Percentiles rank a stretch among this genome's conserved stretches.
These are phyloP conservation scores for Psittacula echo DNA, from an alignment of 2,797 vertebrate genomes.

Conservation along the genomic window DNA sequence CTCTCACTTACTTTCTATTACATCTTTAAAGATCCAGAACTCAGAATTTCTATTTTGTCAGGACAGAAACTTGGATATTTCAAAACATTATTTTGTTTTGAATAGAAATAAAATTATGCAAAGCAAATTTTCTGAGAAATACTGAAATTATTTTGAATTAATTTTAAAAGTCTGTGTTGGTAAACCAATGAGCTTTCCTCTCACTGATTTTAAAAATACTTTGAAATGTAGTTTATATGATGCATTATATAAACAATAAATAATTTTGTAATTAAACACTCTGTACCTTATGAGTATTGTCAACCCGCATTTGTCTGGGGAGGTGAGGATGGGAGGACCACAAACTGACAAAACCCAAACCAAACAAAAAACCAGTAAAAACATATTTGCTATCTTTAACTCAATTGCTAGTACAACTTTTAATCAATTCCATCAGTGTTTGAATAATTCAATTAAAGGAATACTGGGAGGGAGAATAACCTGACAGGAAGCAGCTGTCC, in stretches of 20 bases:
- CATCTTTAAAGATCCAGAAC: background rate
- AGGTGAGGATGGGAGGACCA: rapidly evolving
- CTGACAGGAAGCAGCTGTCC: background rate
- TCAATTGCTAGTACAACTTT: background rate
- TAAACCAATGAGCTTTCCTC: background rate
- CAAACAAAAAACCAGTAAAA: background rate
- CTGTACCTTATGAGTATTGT: background rate
- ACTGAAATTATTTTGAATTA: background rate
- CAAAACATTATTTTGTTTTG: background rate
- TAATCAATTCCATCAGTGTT: background rate
- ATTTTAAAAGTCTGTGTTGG: background rate
- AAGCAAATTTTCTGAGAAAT: background rate
- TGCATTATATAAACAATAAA: background rate
- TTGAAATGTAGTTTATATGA: background rate
- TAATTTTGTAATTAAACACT: background rate
- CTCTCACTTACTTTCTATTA: background rate
- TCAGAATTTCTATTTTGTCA: background rate
- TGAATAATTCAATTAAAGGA: background rate
- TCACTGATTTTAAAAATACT: background rate
- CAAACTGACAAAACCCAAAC: background rate
- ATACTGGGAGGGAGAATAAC: background rate
- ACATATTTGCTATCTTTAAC: background rate
- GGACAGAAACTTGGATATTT: background rate
- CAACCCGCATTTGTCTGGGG: background rate
- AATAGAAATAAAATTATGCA: background rate